Conservation (phyloP, 2,888 invertebrate genomes). For the Idaea biselata region DNA sequence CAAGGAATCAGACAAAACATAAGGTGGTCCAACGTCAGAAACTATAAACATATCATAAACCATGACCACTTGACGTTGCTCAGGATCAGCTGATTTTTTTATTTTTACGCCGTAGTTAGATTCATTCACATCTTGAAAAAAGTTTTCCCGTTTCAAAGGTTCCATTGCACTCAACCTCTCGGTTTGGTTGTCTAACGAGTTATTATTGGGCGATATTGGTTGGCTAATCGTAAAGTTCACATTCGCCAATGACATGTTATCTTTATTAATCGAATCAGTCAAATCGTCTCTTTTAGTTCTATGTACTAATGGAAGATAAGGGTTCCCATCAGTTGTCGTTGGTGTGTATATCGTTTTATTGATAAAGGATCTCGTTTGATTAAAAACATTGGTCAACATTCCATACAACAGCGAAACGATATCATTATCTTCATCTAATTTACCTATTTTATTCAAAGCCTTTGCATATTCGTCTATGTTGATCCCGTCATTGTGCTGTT, state of each 20-base stretch:
- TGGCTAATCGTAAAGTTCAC: not conserved
- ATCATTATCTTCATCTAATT: conserved; percentile 52
- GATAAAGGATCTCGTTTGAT: conserved; percentile 50
- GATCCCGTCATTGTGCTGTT: conserved; percentile 63
- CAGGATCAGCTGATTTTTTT: conserved; percentile 25
- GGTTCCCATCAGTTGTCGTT: conserved; percentile 23
- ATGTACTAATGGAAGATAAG: conserved; percentile 34
- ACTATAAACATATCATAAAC: conserved; percentile 51
- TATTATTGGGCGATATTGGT: not conserved
- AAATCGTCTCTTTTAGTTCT: conserved; percentile 48
- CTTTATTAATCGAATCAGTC: conserved; percentile 16
- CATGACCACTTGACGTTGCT: conserved; percentile 41
- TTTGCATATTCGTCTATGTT: conserved; percentile 49
- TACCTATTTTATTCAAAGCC: conserved; percentile 46
- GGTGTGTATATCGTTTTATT: conserved; percentile 37
- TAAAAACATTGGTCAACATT: conserved; percentile 48
- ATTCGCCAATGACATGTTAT: not conserved
- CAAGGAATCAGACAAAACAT: conserved; percentile 32
- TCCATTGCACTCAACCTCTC: not conserved
- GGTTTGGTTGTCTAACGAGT: not conserved
- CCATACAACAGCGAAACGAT: conserved; percentile 44
- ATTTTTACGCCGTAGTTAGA: not conserved
- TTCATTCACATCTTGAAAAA: not conserved
- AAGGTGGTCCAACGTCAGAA: conserved; percentile 39
- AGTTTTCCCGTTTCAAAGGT: not conserved